Base-by-base conservation (phyloP, 2,797 vertebrate species). In the Argya squamiceps region DNA sequence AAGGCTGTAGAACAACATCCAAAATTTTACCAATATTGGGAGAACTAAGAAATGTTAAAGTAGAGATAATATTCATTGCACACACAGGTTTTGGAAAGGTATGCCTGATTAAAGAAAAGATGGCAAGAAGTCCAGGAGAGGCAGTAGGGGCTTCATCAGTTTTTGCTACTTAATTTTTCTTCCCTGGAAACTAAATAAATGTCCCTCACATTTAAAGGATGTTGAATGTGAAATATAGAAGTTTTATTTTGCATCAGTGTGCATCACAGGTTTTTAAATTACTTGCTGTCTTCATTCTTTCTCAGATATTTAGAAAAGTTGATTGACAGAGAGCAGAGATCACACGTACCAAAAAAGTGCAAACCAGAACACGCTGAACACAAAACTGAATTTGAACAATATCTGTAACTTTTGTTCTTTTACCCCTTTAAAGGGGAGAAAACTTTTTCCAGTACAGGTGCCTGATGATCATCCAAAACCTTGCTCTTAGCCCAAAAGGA, bases 401-500 rank as follows among this genome's bases (percentile, higher is more conserved):
- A 79, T 24, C 23, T 59, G 7, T 22, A 82, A 71, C 26, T 49
- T 49, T 49, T 26, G 6, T 9, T 60, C 6, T 30, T 74, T 59
- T 91, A 34, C 58, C 58, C 16, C 44, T 89, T 84, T 37, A 70
- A 84, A 73, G 2, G 3, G 18, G 7, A 49, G 15, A 65, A 89
- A 69, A 50, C 22, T 44, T 89, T 67, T 84, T 39, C 30, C 43
- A 37, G 21, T 50, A 17, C 23, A 59, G 11, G 11, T 30, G 3
- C 20, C 70, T 53, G 77, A 87, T 39, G 39, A 39, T 52, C 55
- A 83, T 37, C 64, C 58, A 60, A 62, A 91, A 90, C 79, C 84
- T 63, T 82, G 21, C 59, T 83, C 71, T 93, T 37, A 56, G 37
- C 52, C 77, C 43, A 37, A 79, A 91, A 96, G 26, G 34, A 85